phyloP scores from a whole-genome alignment of 2,888 invertebrate species.

The Arenicola marina region DNA sequence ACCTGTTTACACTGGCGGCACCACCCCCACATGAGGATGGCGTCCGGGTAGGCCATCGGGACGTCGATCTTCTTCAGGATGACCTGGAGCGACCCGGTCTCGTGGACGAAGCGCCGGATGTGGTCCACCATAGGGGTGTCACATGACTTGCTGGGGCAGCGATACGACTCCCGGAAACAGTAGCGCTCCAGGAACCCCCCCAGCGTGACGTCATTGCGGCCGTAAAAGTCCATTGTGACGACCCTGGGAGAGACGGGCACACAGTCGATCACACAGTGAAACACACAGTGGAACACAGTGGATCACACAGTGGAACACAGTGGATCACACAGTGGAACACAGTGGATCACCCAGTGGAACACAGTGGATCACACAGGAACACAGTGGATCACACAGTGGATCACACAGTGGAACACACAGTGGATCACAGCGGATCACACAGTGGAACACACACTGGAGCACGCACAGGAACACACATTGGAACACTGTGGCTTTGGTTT shows the following conservation, averaged over 20 bases:
- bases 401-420: too few species aligned
- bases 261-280: too few species aligned
- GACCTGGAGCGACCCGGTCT: conserved; percentile 75
- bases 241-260: conserved; percentile 70
- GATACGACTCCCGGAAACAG: conserved; percentile 83
- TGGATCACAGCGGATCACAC: too few species aligned
- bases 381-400: too few species aligned
- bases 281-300: neutral
- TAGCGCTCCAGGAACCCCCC: conserved; percentile 92
- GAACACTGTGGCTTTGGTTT: too few species aligned
- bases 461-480: too few species aligned
- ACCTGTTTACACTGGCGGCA: conserved; percentile 70
- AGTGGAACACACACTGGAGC: too few species aligned
- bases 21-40: conserved; percentile 82
- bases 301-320: too few species aligned
- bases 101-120: conserved; percentile 78
- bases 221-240: conserved; percentile 93
- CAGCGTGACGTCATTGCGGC: conserved; percentile 89
- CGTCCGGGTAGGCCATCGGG: conserved; percentile 60
- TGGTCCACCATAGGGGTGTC: conserved; percentile 85
- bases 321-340: neutral
- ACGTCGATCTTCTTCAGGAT: conserved; percentile 65
- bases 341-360: too few species aligned
- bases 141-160: conserved; percentile 80
- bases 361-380: neutral